A percentile compares a stretch with the other conserved stretches of the same genome.
Conservation (phyloP, 2,797 vertebrate genomes). For the Sarcophilus harrisii region DNA sequence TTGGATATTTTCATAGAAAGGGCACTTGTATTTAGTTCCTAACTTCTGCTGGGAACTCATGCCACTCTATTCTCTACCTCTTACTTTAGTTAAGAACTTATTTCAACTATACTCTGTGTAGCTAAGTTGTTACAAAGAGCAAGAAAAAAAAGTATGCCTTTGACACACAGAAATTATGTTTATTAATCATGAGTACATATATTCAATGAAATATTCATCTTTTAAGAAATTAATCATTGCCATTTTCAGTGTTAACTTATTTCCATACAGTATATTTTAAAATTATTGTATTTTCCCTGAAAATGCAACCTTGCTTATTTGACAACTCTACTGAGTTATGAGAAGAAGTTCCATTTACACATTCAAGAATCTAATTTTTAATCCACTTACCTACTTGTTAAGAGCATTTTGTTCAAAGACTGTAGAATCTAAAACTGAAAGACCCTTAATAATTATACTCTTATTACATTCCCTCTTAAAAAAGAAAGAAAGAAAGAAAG, state of each 20-base stretch:
- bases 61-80: neutral
- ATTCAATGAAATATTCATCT: neutral
- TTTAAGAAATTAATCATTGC: neutral
- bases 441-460: neutral
- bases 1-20: neutral
- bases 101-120: neutral
- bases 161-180: neutral
- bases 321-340: neutral
- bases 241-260: neutral
- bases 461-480: neutral
- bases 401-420: neutral
- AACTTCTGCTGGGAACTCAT: neutral
- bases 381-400: neutral
- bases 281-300: neutral
- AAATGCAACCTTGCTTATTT: neutral
- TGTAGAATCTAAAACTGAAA: neutral
- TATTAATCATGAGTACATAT: neutral
- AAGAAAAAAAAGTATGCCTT: neutral
- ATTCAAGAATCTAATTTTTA: neutral
- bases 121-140: neutral
- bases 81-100: neutral
- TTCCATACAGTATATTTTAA: neutral
- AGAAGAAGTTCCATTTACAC: neutral
- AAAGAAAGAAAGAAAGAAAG: neutral
- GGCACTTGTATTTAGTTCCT: neutral